These are phyloP conservation scores for Telenomus remus DNA, from an alignment of 1,140 invertebrate species.

Conservation along the genomic window DNA sequence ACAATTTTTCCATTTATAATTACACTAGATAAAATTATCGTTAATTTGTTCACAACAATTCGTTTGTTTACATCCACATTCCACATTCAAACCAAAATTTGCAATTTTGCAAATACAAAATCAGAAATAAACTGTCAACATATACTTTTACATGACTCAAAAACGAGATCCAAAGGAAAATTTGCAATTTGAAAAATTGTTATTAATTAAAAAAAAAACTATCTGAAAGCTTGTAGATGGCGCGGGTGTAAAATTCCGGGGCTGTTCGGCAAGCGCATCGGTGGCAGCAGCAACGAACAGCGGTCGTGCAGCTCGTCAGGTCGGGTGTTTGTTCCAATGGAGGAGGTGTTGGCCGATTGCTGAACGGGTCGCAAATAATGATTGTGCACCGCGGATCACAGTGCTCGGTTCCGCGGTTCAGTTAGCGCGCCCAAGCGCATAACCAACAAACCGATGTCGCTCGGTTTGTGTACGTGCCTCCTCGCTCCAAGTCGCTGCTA, in stretches of 20 bases:
- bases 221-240: slow-evolving; percentile 4
- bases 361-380: slow-evolving; percentile 64
- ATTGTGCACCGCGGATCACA: slow-evolving; percentile 53
- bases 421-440: slow-evolving; percentile 15
- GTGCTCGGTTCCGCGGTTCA: slow-evolving; percentile 20
- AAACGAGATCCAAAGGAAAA: too few relatives aligned
- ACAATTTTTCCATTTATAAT: too few relatives aligned
- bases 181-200: too few relatives aligned
- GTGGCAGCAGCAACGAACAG: slow-evolving; percentile 54
- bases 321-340: slow-evolving; percentile 66
- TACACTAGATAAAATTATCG: too few relatives aligned
- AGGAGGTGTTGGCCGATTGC: slow-evolving; percentile 65
- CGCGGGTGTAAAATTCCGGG: slow-evolving; percentile 37
- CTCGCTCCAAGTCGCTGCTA: slow-evolving; percentile 62
- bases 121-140: too few relatives aligned
- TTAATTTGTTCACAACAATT: too few relatives aligned
- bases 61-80: too few relatives aligned
- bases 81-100: too few relatives aligned
- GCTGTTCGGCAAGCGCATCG: slow-evolving; percentile 49
- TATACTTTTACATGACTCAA: too few relatives aligned
- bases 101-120: too few relatives aligned
- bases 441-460: slow-evolving; percentile 39
- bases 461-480: slow-evolving; percentile 49
- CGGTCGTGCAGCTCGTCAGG: slow-evolving; percentile 22
- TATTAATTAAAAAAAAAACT: too few relatives aligned